These are phyloP conservation scores for Chironomus riparius DNA, from an alignment of 2,888 invertebrate species.

Conservation along the genomic window DNA sequence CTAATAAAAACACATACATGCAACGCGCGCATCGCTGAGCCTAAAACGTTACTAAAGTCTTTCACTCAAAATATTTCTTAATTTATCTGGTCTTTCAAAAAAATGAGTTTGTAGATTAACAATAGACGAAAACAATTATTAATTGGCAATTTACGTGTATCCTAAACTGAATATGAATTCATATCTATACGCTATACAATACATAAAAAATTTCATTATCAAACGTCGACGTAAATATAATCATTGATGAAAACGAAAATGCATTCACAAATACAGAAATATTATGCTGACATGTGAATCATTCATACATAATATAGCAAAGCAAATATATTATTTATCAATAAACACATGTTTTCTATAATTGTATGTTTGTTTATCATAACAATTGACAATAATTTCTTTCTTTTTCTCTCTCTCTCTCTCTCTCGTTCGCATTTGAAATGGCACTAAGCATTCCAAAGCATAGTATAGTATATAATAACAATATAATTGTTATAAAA, in stretches of 20 bases:
- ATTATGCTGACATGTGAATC: constrained; percentile 26
- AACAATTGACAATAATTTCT: constrained; percentile 27
- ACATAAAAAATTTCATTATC: background rate
- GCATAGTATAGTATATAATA: constrained; percentile 22
- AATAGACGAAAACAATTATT: too few relatives aligned
- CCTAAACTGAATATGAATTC: background rate
- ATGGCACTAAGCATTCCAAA: background rate
- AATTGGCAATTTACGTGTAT: too few relatives aligned
- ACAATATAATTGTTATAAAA: constrained; percentile 27
- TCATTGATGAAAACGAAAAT: constrained; percentile 21
- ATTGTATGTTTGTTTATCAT: constrained; percentile 27
- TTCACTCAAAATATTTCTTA: background rate
- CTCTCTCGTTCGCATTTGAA: background rate
- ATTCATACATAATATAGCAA: constrained; percentile 16
- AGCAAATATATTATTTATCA: constrained; percentile 25
- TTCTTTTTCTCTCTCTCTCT: background rate
- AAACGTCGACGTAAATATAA: background rate
- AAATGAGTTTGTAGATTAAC: background rate
- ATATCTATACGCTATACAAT: background rate
- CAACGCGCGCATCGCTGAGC: constrained; percentile 24
- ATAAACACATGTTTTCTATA: constrained; percentile 27
- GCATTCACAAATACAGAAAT: constrained; percentile 8
- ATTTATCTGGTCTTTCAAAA: background rate
- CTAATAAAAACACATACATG: constrained; percentile 7
- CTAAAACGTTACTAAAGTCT: constrained; percentile 10